Base-by-base conservation (phyloP, 2,888 invertebrate species). In the Pherbina coryleti region DNA sequence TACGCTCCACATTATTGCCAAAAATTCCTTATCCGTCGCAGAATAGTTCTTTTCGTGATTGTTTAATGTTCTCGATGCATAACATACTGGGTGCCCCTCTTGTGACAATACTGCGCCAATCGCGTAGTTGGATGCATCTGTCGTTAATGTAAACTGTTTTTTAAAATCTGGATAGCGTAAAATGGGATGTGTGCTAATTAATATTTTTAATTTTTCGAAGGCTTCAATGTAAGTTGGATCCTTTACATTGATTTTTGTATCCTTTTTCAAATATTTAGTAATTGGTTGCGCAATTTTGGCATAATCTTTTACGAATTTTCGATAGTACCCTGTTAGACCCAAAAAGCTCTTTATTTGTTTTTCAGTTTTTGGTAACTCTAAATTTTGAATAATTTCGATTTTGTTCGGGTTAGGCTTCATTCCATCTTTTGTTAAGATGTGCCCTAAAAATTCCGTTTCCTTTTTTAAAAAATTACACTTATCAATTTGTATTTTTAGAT, bases 401-500 rank as follows among this genome's bases (percentile, higher is more conserved):
- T 57, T 57, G 1, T 9, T 14, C 1, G 57, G 57, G 19, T 57
- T 57, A 4, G 22, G 57, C 19, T 57, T 57, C 3, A 57, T 57
- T 3, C 57, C 57, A 22, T 57, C 19, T 57, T 19, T 22, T 3
- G 57, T 57, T 4, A 57, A 9, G 5, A 57, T 57, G 19, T 57
- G 57, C 7, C 22, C 22, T 3, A 57, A 25, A 57, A 57, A 57
- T 57, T 57, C 22, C 19, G 57, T 75, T 76, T 44, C 1, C 8
- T 37, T 37, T 7, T 4, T 1, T 8, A 3, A 37, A 37, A 37
- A 37, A 8, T 37, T 5, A 3, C 55, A 72, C 44, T 79, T 79
- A 28, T 73, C 62, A 1, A 66, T 25, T 37, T 79, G 79, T 22
- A 79, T 64, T 72, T 79, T 76, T 5, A 76, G 69, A 53, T 79